A percentile compares a stretch with the other conserved stretches of the same genome.
Conservation (phyloP, 2,888 invertebrate species). For the Thelaira solivaga region DNA sequence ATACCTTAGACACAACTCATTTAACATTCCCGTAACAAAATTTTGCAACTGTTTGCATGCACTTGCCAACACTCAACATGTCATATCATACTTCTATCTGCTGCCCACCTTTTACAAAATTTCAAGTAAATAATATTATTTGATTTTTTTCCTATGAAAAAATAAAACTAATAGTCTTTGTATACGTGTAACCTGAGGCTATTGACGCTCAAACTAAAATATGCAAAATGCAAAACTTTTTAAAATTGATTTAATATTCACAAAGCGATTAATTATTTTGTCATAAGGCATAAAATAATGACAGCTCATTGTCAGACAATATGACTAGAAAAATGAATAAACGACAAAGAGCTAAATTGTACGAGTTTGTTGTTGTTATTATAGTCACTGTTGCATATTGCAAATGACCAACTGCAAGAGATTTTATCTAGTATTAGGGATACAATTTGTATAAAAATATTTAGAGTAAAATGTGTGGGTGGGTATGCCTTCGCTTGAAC, state of each 20-base stretch:
- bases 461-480: constrained; percentile 31
- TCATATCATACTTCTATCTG: constrained; percentile 39
- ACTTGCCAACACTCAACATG: constrained; percentile 53
- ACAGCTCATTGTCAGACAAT: constrained; percentile 58
- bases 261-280: constrained; percentile 69
- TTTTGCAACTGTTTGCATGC: constrained; percentile 50
- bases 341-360: not conserved
- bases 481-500: too few species aligned
- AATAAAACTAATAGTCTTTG: constrained; percentile 18
- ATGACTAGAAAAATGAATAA: constrained; percentile 39
- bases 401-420: constrained; percentile 48
- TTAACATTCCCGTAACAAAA: constrained; percentile 44
- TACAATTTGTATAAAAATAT: constrained; percentile 31
- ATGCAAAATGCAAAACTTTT: constrained; percentile 49
- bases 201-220: constrained; percentile 52
- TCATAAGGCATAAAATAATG: constrained; percentile 63
- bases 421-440: constrained; percentile 39
- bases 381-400: constrained; percentile 14
- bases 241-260: constrained; percentile 67
- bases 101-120: constrained; percentile 44
- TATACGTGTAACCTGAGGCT: constrained; percentile 54
- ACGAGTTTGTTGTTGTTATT: not conserved
- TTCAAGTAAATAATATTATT: constrained; percentile 40
- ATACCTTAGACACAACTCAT: constrained; percentile 13
- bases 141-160: constrained; percentile 19